Evolutionary conservation across 2,113 vertebrate genomes (phyloP).

Genomic region (Poeciliopsis prolifica): DNA sequence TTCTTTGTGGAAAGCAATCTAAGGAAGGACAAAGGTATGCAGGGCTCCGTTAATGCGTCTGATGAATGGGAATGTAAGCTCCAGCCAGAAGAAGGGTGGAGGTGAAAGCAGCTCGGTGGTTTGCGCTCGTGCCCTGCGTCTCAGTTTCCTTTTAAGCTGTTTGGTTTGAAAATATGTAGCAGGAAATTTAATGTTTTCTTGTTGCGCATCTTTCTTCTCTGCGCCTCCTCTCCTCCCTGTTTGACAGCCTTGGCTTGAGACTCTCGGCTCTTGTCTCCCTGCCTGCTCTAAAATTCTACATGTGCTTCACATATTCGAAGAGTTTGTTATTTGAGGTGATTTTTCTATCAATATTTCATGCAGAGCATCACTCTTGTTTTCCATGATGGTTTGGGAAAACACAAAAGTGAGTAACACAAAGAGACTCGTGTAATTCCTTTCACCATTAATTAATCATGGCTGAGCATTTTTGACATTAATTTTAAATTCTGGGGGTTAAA

Average conservation of each 20-base stretch:
- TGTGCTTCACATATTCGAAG: constrained; percentile 57
- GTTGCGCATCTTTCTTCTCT: constrained; percentile 50
- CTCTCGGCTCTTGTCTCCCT: constrained; percentile 39
- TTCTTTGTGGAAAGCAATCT: constrained; percentile 11
- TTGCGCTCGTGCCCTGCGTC: constrained; percentile 2
- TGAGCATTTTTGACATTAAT: constrained; percentile 24
- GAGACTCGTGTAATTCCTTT: constrained; percentile 16
- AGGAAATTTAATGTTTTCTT: constrained; percentile 47
- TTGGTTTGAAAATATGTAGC: constrained; percentile 41
- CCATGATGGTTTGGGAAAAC: constrained; percentile 32
- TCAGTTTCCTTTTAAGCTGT: constrained; percentile 38
- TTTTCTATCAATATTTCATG: constrained; percentile 55
- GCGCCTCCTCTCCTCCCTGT: constrained; percentile 34
- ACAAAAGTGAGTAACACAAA: constrained; percentile 7
- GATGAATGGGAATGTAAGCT: no score
- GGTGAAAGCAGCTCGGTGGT: constrained; percentile 36
- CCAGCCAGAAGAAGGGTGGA: constrained; percentile 27
- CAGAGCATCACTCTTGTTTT: constrained; percentile 28
- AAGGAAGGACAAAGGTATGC: no score
- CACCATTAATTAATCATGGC: constrained; percentile 35
- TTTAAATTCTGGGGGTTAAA: constrained; percentile 23
- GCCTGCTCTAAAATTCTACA: constrained; percentile 58
- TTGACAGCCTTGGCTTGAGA: constrained; percentile 66
- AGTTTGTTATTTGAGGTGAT: constrained; percentile 53
- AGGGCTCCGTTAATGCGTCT: no score